Base-by-base conservation (phyloP, 1,140 invertebrate species). In the Choristoneura fumiferana region DNA sequence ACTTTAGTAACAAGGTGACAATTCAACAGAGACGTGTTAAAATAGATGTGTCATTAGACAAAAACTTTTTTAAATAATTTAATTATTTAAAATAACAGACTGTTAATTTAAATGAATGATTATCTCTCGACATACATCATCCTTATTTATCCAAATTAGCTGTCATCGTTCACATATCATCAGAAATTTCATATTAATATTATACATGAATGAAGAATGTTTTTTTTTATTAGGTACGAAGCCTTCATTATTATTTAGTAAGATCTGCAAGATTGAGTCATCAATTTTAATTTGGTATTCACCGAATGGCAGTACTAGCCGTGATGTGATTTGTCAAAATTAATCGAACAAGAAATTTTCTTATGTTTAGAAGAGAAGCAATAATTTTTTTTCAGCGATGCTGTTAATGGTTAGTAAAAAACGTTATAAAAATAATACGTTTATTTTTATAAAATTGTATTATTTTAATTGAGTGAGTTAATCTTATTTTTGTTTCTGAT, bases 141-240 rank as follows among this genome's bases (percentile, higher is more conserved):
- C 6, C 8, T 12, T 49, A 22, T 49, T 29, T 29, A 29, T 53
- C 62, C 59, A 76, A 76, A 83, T 81, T 78, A 72, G 67, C 81
- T 84, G 78, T 81, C 81, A 75, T 58, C 56, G 14, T 17, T 69
- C 70, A 69, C 76, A 75, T 77, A 80, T 81, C n/a, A n/a, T n/a
- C 72, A 81, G 80, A 80, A 76, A 76, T 77, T 71, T 66, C 72
- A 61, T 67, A 63, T 63, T 71, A 74, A 60, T 67, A 64, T 62
- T 69, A 72, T 72, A 76, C 63, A 60, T 60, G 45, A 73, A 84
- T 80, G 69, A 78, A 78, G 71, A 76, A 80, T 73, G 72, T 75
- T 78, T 73, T 74, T 73, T 70, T 64, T 63, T 67, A 77, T 71
- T 57, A 72, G 68, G 54, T 56, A 67, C 61, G 65, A 69, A 70